Evolutionary conservation across 1,140 invertebrate genomes (phyloP), one percentile per base, ranked within the genome.

Genomic region (Apolygus lucorum): DNA sequence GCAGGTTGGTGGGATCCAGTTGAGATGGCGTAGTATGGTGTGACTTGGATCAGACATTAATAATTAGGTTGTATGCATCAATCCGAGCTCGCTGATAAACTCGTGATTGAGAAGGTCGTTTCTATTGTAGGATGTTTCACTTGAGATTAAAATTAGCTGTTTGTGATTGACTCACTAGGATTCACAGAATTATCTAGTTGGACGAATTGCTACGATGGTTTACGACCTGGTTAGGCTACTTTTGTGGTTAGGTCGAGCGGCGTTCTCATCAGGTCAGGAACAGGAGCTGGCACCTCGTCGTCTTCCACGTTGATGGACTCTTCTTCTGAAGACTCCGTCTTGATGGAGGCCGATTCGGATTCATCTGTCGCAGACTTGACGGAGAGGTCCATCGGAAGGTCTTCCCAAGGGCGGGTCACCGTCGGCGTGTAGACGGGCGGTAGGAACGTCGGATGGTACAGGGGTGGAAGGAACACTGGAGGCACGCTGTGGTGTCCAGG

Each of bases 331-430:
- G 29, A 54, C 68, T 25, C 54, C 42, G n/a, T 59, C 67, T 13
- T 26, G 22, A n/a, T 59, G 21, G 24, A 59, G 8, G 34, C 25
- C 63, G 49, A 54, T 2, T 24, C 26, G 24, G 63, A 49, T 21
- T 54, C 17, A 26, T 67, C 52, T 28, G 63, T 59, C 4, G 8
- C 49, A 49, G 63, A 63, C n/a, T 71, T 71, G 13, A 68, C 52
- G 17, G 73, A 72, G 2, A 73, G 42, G 63, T 73, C 73, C 54
- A 73, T 73, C n/a, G 73, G 73, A 2, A 62, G 68, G 1, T 73
- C 73, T 22, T 68, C 67, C 24, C 63, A 27, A 62, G 29, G 29
- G 4, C 52, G 14, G 69, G 26, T 27, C 24, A 2, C 34, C 29
- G 27, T 42, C 21, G 29, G 62, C 26, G 28, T 59, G 63, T 64